A percentile compares a stretch with the other conserved stretches of the same genome.
Evolutionary conservation across 1,140 invertebrate species (phyloP).

Genomic region (Chrysomallon squamiferum): DNA sequence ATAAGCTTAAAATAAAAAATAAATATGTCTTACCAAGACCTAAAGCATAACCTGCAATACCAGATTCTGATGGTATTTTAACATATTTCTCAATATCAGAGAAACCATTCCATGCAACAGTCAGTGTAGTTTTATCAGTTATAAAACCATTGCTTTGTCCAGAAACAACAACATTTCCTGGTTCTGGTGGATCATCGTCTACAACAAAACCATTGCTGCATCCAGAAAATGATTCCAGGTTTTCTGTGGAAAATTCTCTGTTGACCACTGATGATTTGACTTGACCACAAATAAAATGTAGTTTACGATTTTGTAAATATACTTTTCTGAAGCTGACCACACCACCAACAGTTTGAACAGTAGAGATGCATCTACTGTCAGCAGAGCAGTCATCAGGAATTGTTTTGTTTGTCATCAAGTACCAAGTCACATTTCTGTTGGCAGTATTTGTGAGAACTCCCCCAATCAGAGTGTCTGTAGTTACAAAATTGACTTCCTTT

Average conservation of each 20-base stretch:
- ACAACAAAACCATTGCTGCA: constrained; percentile 38
- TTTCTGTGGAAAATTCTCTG: not conserved
- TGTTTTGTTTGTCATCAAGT: constrained; percentile 8
- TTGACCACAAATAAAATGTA: constrained; percentile 17
- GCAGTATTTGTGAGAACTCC: not conserved
- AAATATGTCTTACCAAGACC: constrained; percentile 20
- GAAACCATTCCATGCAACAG: constrained; percentile 28
- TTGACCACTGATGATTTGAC: constrained; percentile 9
- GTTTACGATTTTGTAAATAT: not conserved
- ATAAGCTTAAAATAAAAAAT: too few species aligned
- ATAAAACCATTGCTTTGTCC: constrained; percentile 22
- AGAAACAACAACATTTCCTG: constrained; percentile 19
- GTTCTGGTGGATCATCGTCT: constrained; percentile 20
- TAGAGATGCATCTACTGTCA: constrained; percentile 11
- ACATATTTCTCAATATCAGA: constrained; percentile 10
- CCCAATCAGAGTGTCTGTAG: not conserved
- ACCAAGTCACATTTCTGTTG: constrained; percentile 15
- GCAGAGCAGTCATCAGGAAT: constrained; percentile 1
- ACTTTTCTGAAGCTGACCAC: constrained; percentile 5
- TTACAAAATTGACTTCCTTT: too few species aligned
- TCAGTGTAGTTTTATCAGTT: constrained; percentile 3
- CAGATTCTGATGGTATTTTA: constrained; percentile 6
- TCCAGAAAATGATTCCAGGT: not conserved
- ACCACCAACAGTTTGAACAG: not conserved
- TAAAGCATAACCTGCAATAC: constrained; percentile 12